Conservation (phyloP, 2,888 invertebrate species). For the Hydroisotoma schaefferi region DNA sequence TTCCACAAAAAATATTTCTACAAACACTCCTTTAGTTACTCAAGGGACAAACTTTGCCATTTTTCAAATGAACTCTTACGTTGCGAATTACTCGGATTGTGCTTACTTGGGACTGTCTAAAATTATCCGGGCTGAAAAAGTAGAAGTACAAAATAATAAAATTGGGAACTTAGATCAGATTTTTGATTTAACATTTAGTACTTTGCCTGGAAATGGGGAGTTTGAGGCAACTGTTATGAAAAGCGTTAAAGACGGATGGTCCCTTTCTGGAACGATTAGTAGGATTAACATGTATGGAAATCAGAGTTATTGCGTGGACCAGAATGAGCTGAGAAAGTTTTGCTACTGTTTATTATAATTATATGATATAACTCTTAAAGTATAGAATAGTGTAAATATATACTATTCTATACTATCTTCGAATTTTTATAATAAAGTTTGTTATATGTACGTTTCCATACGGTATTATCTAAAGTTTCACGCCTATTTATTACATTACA, state of each 20-base stretch:
- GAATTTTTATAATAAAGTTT: too few species aligned
- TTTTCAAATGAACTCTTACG: slow-evolving; percentile 62
- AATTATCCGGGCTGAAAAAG: not conserved
- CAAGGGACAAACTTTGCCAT: slow-evolving; percentile 64
- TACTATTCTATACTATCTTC: too few species aligned
- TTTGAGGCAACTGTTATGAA: slow-evolving; percentile 73
- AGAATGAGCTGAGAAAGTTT: slow-evolving; percentile 50
- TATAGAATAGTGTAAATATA: too few species aligned
- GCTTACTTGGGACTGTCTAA: slow-evolving; percentile 59
- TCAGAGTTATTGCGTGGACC: slow-evolving; percentile 52
- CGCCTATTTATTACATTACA: too few species aligned
- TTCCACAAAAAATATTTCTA: slow-evolving; percentile 59
- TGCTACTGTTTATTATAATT: slow-evolving; percentile 52
- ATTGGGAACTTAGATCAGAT: not conserved
- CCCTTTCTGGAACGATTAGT: slow-evolving; percentile 60
- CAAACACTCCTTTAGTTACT: slow-evolving; percentile 57
- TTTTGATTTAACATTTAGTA: slow-evolving; percentile 48
- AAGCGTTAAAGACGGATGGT: slow-evolving; percentile 46
- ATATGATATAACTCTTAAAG: too few species aligned
- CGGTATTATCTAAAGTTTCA: too few species aligned
- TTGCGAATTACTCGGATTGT: slow-evolving; percentile 60
- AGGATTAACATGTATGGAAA: slow-evolving; percentile 52
- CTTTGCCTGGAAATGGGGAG: slow-evolving; percentile 65
- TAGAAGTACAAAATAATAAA: not conserved
- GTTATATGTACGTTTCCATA: too few species aligned